Evolutionary conservation across 2,888 invertebrate species (phyloP).

Genomic region (Pteria penguin): DNA sequence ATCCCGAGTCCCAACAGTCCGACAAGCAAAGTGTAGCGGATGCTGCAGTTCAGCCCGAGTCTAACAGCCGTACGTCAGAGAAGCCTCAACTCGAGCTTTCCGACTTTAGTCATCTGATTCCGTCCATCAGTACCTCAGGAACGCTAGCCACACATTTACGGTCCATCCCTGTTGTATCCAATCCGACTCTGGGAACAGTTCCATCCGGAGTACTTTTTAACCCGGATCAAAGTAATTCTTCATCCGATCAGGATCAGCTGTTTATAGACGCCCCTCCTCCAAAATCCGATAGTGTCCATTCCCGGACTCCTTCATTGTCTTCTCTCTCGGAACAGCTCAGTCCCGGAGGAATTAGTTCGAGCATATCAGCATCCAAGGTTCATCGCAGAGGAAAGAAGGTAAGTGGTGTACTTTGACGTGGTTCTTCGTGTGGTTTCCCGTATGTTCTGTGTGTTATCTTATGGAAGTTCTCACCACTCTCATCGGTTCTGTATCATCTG

Average conservation of each 20-base stretch:
- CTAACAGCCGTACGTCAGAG: neutral
- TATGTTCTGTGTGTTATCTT: no score
- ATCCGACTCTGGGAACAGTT: neutral
- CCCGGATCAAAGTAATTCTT: slow-evolving; percentile 25
- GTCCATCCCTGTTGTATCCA: slow-evolving; percentile 3
- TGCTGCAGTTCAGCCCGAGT: neutral
- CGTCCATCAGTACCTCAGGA: neutral
- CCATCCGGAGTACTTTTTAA: neutral
- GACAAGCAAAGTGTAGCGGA: neutral
- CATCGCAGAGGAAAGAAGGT: slow-evolving; percentile 41
- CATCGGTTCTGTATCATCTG: no score
- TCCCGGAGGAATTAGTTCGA: slow-evolving; percentile 37
- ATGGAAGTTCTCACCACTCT: no score
- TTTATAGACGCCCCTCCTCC: slow-evolving; percentile 7
- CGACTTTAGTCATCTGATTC: neutral
- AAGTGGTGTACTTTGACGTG: neutral
- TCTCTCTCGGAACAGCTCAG: slow-evolving; percentile 35
- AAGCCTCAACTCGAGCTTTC: neutral
- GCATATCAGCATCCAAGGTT: slow-evolving; percentile 38
- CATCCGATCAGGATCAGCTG: slow-evolving; percentile 22
- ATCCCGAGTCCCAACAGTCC: neutral
- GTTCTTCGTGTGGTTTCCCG: no score
- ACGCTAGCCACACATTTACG: neutral
- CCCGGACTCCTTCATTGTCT: slow-evolving; percentile 29
- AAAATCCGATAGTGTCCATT: neutral